Percentiles rank a stretch among this genome's conserved stretches.
Evolutionary conservation across 2,113 vertebrate species (phyloP).

Genomic region (Neogobius melanostomus): DNA sequence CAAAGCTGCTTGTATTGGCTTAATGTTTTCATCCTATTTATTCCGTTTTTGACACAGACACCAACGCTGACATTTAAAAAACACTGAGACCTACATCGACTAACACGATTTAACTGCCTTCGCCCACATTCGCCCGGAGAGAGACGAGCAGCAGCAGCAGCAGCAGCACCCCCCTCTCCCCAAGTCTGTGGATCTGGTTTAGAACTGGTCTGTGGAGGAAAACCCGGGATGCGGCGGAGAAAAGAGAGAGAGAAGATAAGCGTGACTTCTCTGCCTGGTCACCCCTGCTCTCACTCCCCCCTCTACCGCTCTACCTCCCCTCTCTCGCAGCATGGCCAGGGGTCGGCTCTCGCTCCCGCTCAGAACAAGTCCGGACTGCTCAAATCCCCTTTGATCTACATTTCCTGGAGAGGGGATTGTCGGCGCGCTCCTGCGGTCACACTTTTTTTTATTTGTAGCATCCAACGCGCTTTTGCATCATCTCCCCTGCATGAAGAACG

Average conservation of each 20-base stretch:
- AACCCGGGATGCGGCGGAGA: not conserved
- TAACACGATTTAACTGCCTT: conserved; percentile 21
- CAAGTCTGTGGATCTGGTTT: conserved; percentile 15
- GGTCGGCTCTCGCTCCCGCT: conserved; percentile 46
- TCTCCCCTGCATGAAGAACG: conserved; percentile 48
- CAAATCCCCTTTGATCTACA: conserved; percentile 75
- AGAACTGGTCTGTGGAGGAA: not conserved
- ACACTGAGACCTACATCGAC: not conserved
- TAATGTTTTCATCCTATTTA: not conserved
- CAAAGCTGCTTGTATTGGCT: conserved; percentile 3
- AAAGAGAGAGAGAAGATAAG: conserved; percentile 11
- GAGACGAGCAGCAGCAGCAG: not conserved
- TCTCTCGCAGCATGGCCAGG: conserved; percentile 40
- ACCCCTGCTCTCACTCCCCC: conserved; percentile 19
- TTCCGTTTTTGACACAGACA: not conserved
- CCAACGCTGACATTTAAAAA: not conserved
- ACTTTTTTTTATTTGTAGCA: conserved; percentile 39
- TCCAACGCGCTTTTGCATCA: conserved; percentile 57
- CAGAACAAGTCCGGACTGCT: conserved; percentile 68
- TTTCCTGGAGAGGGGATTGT: conserved; percentile 76
- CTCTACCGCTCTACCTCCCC: no score
- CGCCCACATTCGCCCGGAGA: not conserved
- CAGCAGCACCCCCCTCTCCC: not conserved
- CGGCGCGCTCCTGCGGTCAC: conserved; percentile 61
- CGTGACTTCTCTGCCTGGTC: conserved; percentile 39